Base-by-base conservation (phyloP, 2,113 vertebrate species). In the Isurus oxyrinchus region DNA sequence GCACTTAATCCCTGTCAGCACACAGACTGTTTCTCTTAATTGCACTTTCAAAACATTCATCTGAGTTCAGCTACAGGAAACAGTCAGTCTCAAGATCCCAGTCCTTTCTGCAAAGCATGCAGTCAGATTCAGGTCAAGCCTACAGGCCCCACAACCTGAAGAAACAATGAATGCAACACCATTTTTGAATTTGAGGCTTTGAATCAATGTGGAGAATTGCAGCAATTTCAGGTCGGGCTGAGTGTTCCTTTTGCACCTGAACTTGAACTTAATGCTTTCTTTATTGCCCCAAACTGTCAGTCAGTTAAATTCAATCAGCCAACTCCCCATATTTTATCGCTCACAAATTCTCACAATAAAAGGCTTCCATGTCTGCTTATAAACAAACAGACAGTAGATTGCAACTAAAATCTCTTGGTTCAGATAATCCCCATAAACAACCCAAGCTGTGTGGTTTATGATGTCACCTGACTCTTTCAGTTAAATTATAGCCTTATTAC, bases 11-110 rank as follows among this genome's bases (percentile, higher is more conserved):
- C 90, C 90, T 94, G 90, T 94, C 90, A 94, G 90, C 90, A 94
- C 90, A 94, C 90, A 94, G 90, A 94, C 61, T 94, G 59, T 94
- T 94, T 94, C 90, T 94, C 90, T 94, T 94, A 94, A 94, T 94
- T 94, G 90, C 90, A 94, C 90, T 94, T 94, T 94, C 90, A 94
- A 94, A 94, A 94, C 90, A 94, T 94, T 94, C 90, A 94, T 94
- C 90, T 94, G 90, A 94, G 90, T 94, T 94, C 90, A 63, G 90
- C 90, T 66, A 94, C 90, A 94, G 90, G 90, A 94, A 94, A 94
- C 90, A 94, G 90, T 63, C 35, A 94, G 59, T 94, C 90, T 94
- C 90, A 63, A 40, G 90, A 94, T 66, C 59, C 90, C 90, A 66
- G 90, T 40, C 59, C n/a, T 94, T 94, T 63, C 90, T 63, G 90